Percentiles rank a stretch among this genome's conserved stretches.
Conservation (phyloP, 92 coral and sea anemone genomes). For the Epizoanthus fatuus region DNA sequence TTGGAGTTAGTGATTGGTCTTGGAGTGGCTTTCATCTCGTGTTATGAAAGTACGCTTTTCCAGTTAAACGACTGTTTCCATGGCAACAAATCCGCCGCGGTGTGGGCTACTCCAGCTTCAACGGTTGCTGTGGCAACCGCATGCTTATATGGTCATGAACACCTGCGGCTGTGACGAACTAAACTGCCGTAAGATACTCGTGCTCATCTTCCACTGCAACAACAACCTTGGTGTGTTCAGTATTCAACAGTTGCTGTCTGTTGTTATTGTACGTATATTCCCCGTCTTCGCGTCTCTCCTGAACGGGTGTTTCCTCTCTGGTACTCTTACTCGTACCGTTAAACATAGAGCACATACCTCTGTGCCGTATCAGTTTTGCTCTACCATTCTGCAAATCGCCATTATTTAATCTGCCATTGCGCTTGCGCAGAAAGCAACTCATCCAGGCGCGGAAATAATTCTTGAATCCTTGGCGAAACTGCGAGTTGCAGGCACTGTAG, state of each 20-base stretch:
- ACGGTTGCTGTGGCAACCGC: no score
- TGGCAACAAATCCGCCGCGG: no score
- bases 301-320: neutral
- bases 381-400: neutral
- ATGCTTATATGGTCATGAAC: no score
- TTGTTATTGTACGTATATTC: conserved; percentile 3
- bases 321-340: neutral
- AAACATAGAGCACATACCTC: neutral
- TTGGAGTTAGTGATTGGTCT: no score
- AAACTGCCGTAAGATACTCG: conserved; percentile 9
- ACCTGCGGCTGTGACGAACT: neutral
- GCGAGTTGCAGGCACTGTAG: conserved; percentile 96
- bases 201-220: neutral
- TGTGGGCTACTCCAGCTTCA: no score
- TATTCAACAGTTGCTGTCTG: neutral
- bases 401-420: conserved; percentile 10
- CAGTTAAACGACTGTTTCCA: no score
- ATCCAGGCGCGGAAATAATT: conserved; percentile 92
- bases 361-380: neutral
- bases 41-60: no score
- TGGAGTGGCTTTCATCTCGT: no score
- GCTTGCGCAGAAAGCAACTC: conserved; percentile 60
- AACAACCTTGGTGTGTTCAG: neutral
- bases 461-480: conserved; percentile 92
- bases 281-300: neutral